Base-by-base conservation (phyloP, 2,797 vertebrate species). In the Clarias laeviceps region DNA sequence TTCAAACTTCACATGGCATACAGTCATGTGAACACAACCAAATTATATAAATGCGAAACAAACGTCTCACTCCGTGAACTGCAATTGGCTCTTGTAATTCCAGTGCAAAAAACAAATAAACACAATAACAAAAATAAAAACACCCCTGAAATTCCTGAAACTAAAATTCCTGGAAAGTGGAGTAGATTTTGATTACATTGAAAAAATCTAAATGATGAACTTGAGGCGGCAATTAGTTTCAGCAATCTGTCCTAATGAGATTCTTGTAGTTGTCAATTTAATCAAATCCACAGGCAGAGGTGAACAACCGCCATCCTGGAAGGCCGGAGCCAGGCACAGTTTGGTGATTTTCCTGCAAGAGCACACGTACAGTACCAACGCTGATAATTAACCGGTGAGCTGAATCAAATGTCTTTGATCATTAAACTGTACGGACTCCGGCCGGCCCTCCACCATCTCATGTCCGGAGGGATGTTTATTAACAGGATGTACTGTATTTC, bases 401-500 rank as follows among this genome's bases (percentile, higher is more conserved):
- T 64, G 27, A 82, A 68, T 68, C 34, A 18, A 37, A 37, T 27
- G 15, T 65, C 80, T 68, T 68, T 68, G 54, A 56, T 82, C 40
- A 68, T 54, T 32, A 68, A 82, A 68, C 79, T 65, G 9, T 45
- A 11, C 79, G 7, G 9, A 66, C 27, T 32, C 45, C 1, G 11
- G 79, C 40, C 37, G 37, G 37, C 37, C 79, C 40, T 81, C 27
- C 79, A 68, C 62, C 79, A 29, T 29, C 20, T 8, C 78, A 50
- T 22, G 29, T 68, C 80, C 64, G 32, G 54, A 68, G 45, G 79
- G 80, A 82, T 82, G 64, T 29, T 56, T 68, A 32, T 66, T 82
- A 68, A 64, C 80, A 27, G 9, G 45, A 45, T 2, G 62, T 32
- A 34, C 64, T 56, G 45, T 68, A 22, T 34, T 22, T 56, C 14